Evolutionary conservation across 1,140 invertebrate genomes (phyloP).

Genomic region (Parapsyche elsis): DNA sequence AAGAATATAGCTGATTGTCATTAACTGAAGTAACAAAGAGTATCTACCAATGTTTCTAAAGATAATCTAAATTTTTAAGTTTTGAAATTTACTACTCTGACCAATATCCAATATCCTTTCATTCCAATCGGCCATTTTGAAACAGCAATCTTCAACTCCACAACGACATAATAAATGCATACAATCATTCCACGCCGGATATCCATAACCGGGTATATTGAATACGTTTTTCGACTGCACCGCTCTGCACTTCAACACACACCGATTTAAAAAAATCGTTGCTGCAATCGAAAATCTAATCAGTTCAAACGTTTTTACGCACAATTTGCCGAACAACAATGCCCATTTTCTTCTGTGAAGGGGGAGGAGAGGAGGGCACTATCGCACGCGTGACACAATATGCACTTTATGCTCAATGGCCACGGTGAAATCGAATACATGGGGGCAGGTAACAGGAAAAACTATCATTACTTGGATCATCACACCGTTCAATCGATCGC

Average conservation of each 20-base stretch:
- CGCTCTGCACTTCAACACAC: neutral
- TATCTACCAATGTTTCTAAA: no score
- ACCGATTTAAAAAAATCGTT: neutral
- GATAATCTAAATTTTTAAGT: no score
- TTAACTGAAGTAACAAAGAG: no score
- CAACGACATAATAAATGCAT: constrained; percentile 1
- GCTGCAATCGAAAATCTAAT: neutral
- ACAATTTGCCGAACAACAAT: constrained; percentile 43
- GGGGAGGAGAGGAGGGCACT: no score
- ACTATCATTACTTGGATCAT: neutral
- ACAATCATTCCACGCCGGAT: constrained; percentile 1
- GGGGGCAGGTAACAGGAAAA: neutral
- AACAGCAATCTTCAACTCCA: neutral
- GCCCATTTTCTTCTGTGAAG: neutral
- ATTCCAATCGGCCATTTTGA: neutral
- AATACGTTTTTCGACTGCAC: constrained; percentile 4
- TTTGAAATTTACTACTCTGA: no score
- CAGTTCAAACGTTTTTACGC: constrained; percentile 14
- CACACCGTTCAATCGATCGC: neutral
- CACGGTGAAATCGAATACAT: constrained; percentile 21
- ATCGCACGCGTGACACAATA: constrained; percentile 11
- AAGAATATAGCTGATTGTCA: no score
- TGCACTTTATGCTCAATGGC: constrained; percentile 26
- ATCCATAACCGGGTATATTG: neutral
- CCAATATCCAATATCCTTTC: no score